A percentile compares a stretch with the other conserved stretches of the same genome.
These are phyloP conservation scores for Cheilosia vernalis DNA, from an alignment of 2,888 invertebrate species.

Conservation along the genomic window DNA sequence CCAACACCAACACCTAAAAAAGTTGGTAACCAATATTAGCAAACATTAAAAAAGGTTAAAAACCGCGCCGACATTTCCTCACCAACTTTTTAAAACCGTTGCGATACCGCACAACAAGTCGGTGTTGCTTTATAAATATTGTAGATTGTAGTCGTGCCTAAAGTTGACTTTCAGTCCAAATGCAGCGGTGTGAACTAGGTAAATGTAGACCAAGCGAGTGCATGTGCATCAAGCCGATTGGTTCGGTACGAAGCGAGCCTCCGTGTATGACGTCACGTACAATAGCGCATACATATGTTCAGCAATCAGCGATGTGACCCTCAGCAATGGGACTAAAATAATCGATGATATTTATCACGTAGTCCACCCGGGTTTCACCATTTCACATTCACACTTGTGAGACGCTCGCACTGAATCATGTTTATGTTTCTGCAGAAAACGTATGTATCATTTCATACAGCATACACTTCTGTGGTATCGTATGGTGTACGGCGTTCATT, in stretches of 20 bases:
- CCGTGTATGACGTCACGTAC: slow-evolving; percentile 72
- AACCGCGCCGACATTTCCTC: slow-evolving; percentile 6
- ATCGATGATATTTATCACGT: slow-evolving; percentile 50
- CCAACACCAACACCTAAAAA: neutral
- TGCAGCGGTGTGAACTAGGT: neutral
- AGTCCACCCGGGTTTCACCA: slow-evolving; percentile 40
- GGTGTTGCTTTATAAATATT: slow-evolving; percentile 10
- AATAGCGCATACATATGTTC: slow-evolving; percentile 1
- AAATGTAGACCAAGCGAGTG: slow-evolving; percentile 7
- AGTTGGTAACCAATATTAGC: slow-evolving; percentile 20
- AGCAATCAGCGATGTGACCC: slow-evolving; percentile 45
- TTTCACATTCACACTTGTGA: neutral
- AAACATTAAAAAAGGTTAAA: slow-evolving; percentile 12
- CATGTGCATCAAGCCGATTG: slow-evolving; percentile 60
- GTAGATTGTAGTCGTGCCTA: slow-evolving; percentile 14
- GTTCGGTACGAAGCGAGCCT: slow-evolving; percentile 60
- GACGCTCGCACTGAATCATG: too few relatives aligned
- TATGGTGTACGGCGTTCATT: neutral
- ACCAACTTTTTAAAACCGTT: neutral
- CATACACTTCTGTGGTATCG: neutral
- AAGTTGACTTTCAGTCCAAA: neutral
- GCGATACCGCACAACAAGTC: neutral
- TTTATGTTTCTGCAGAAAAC: too few relatives aligned
- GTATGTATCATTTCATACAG: too few relatives aligned
- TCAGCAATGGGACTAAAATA: slow-evolving; percentile 17